Evolutionary conservation across 2,113 vertebrate species (phyloP), one percentile per base, ranked within the genome.

Genomic region (Tonatia bakeri): DNA sequence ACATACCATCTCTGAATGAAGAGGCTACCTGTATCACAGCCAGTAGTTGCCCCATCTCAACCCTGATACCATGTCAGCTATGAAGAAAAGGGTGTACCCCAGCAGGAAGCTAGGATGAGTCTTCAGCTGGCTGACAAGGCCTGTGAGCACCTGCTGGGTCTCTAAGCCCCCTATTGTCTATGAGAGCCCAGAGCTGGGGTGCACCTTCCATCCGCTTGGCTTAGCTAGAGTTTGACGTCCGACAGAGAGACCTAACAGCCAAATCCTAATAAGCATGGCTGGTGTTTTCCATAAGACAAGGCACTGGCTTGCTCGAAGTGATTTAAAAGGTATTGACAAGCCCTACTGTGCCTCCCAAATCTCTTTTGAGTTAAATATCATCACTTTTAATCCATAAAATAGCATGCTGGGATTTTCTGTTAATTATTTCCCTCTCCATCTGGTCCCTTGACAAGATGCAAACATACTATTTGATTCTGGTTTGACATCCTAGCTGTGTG

Each of bases 311-410:
- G 54, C 65, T 83, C 65, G 19, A 92, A 94, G 84, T 89, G 38
- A 86, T 82, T 65, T 54, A 36, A 64, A 88, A 76, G 26, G 36
- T 86, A 89, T 14, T 82, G 43, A 87, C 36, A 92, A 94, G 36
- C 72, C 52, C 59, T 28, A 70, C 20, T 92, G 82, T 86, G 38
- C 52, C 73, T 93, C 52, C 36, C 50, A 81, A 43, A 69, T 86
- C 79, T 94, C 73, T 86, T 94, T 90, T 91, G 77, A 93, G 94
- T 17, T 5, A 90, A 93, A 93, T 89, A 22, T n/a, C 64, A 89
- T 89, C 82, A 67, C 67, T 77, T 87, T 40, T 75, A 65, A 91
- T 45, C 45, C 75, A 94, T 73, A 87, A 84, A 84, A 84, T 26
- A 95, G 22, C 65, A 82, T 15, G 13, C 22, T 86, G 67, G 67